Conservation (phyloP, 2,888 invertebrate species). For the Sarcophaga carnaria region DNA sequence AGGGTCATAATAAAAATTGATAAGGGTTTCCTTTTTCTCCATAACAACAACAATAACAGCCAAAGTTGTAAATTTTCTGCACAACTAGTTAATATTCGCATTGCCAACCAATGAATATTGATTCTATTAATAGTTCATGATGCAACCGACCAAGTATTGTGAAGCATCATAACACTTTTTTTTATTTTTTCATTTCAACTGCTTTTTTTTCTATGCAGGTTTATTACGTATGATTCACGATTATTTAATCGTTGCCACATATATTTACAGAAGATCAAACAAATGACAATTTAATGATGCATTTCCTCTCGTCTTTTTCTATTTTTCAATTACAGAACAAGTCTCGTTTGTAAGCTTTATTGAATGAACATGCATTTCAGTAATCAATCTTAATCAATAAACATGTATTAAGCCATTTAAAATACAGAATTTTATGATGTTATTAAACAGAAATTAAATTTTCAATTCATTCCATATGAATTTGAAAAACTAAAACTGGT, state of each 20-base stretch:
- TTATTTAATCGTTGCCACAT: constrained; percentile 58
- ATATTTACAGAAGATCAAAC: constrained; percentile 60
- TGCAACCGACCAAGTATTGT: constrained; percentile 16
- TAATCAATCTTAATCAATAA: constrained; percentile 66
- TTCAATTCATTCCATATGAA: no score
- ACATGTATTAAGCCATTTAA: constrained; percentile 18
- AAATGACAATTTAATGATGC: constrained; percentile 65
- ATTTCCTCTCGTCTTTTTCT: constrained; percentile 51
- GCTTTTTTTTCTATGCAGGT: constrained; percentile 6
- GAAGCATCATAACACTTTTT: background rate
- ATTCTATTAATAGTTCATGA: constrained; percentile 27
- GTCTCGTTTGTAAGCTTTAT: constrained; percentile 42
- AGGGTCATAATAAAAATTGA: constrained; percentile 53
- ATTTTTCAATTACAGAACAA: constrained; percentile 42
- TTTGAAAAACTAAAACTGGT: no score
- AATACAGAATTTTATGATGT: constrained; percentile 45
- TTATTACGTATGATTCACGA: constrained; percentile 54
- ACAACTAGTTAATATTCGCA: constrained; percentile 9
- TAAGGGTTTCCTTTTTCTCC: constrained; percentile 34
- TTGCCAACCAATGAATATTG: background rate
- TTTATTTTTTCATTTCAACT: background rate
- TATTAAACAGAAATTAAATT: no score
- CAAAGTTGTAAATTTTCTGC: background rate
- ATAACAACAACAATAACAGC: background rate
- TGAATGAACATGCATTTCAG: constrained; percentile 47